Percentiles rank a stretch among this genome's conserved stretches.
These are phyloP conservation scores for Salvelinus sp. DNA, from an alignment of 2,113 vertebrate genomes.

Conservation along the genomic window DNA sequence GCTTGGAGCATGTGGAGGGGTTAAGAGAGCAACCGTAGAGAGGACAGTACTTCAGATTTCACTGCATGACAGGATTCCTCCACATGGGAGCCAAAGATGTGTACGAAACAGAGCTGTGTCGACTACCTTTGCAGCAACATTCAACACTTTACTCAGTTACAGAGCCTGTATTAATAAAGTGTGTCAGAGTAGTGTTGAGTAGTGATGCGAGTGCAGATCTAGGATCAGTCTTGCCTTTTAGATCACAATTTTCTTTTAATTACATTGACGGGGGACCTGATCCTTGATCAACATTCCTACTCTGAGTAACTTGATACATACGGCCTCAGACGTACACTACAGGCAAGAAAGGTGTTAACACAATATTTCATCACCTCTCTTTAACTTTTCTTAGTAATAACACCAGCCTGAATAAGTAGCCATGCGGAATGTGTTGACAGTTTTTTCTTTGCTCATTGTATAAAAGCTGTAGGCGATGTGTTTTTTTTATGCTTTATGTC, in stretches of 20 bases:
- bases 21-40: background rate
- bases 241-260: no score
- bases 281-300: no score
- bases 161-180: no score
- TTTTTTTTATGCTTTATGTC: no score
- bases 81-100: background rate
- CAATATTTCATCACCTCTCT: conserved; percentile 22
- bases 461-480: no score
- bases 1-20: background rate
- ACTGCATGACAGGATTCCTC: background rate
- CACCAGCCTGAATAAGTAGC: conserved; percentile 8
- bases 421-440: background rate
- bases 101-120: background rate
- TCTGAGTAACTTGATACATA: no score
- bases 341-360: conserved; percentile 8
- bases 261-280: no score
- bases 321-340: background rate
- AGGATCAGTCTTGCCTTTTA: no score
- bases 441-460: background rate
- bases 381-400: conserved; percentile 13
- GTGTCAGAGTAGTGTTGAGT: no score
- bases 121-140: background rate
- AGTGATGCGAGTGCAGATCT: no score
- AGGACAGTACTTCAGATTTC: background rate
- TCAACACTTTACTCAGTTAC: background rate